Evolutionary conservation across 2,888 invertebrate genomes (phyloP).

Genomic region (Blastobasis lacticolella): DNA sequence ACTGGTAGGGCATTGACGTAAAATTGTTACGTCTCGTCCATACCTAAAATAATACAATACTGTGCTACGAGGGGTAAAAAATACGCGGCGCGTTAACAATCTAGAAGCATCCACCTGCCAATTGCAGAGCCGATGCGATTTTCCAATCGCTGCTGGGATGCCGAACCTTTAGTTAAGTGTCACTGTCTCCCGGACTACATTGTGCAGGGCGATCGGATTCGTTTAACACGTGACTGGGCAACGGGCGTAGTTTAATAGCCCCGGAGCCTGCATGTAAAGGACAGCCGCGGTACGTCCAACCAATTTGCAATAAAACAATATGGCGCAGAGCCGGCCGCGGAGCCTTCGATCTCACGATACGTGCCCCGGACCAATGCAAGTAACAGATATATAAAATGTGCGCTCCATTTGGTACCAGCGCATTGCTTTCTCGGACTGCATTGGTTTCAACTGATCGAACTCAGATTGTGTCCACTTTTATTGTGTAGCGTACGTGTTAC

Average conservation of each 20-base stretch:
- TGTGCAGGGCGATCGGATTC: slow-evolving; percentile 63
- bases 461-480: too few species aligned
- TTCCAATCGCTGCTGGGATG: slow-evolving; percentile 10
- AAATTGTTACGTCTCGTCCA: too few species aligned
- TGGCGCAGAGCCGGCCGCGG: slow-evolving; percentile 37
- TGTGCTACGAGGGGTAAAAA: too few species aligned
- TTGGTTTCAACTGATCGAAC: too few species aligned
- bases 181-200: slow-evolving; percentile 43
- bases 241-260: slow-evolving; percentile 66
- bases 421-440: too few species aligned
- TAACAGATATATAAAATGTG: too few species aligned
- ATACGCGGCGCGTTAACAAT: too few species aligned
- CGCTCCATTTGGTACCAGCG: too few species aligned
- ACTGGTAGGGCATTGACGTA: too few species aligned
- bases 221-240: slow-evolving; percentile 72
- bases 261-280: slow-evolving; percentile 65
- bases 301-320: slow-evolving; percentile 75
- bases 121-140: slow-evolving; percentile 24
- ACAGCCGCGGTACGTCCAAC: slow-evolving; percentile 68
- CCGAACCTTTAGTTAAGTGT: slow-evolving; percentile 32
- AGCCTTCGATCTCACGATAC: slow-evolving; percentile 5
- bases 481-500: too few species aligned
- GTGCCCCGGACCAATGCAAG: slow-evolving; percentile 15
- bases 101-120: slow-evolving; percentile 12
- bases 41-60: too few species aligned